Base-by-base conservation (phyloP, 2,888 invertebrate species). In the Rhagonycha lutea region DNA sequence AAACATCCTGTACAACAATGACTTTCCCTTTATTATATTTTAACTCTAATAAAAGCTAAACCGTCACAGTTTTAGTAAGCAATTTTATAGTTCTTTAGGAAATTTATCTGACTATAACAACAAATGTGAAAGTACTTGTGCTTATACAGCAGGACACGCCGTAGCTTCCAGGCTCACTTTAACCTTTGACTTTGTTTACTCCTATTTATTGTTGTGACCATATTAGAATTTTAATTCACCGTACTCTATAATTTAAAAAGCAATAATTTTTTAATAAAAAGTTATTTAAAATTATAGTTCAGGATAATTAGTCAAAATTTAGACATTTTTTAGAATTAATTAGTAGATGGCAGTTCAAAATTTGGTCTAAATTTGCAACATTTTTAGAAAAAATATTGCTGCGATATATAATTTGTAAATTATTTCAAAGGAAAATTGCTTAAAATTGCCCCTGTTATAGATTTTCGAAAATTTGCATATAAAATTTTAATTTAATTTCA, bases 101-200 rank as follows among this genome's bases (percentile, higher is more conserved):
- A 47, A 47, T 47, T 47, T 47, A 47, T 47, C 47, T 47, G n/a
- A 47, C 47, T 47, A 47, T n/a, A 47, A 47, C 47, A 47, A 47
- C 47, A 78, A 73, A 82, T 81, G 82, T 81, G 82, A 82, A 82
- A 82, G 81, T 81, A 80, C 81, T 76, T 78, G 69, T 76, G 73
- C 79, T 80, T 80, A 79, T 81, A 80, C 78, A 80, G 80, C 80
- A 80, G 79, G 81, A 81, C 82, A 80, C 77, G 79, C 79, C 81
- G 81, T 80, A 81, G 84, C 85, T 85, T 84, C 83, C 84, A 83
- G 83, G 83, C 82, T 81, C 82, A 80, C 81, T 81, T 79, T 82
- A 83, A 84, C 83, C 84, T 83, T 71, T 81, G 83, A 83, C 83
- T 83, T 79, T 68, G 78, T 79, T 82, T 78, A 83, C 82, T 79